phyloP scores from a whole-genome alignment of 1,140 invertebrate species.

The Drosophila simulans region DNA sequence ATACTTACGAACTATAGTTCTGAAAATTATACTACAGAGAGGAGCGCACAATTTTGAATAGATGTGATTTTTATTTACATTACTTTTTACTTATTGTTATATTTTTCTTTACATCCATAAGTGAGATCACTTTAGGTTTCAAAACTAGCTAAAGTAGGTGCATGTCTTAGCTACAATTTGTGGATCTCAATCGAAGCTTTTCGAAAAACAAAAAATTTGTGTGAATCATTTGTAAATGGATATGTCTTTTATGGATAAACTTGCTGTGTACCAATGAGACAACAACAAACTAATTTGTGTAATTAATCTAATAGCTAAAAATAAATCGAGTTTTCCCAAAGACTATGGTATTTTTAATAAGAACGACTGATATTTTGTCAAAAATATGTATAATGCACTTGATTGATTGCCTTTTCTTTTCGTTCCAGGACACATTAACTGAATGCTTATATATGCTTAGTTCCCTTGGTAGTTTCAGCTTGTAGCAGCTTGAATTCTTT shows the following conservation, averaged over 20 bases:
- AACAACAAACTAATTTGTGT: not conserved
- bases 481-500: constrained; percentile 23
- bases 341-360: not conserved
- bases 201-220: not conserved
- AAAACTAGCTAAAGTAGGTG: constrained; percentile 26
- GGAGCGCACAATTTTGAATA: no score
- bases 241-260: constrained; percentile 2
- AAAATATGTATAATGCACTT: no score
- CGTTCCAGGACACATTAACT: no score
- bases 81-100: no score
- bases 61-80: not conserved
- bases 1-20: no score
- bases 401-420: no score
- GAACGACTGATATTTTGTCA: no score
- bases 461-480: no score
- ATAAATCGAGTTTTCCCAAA: constrained; percentile 23
- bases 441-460: no score
- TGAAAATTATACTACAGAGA: no score
- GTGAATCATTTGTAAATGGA: not conserved
- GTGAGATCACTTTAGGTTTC: constrained; percentile 44
- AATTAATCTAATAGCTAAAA: constrained; percentile 8
- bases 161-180: constrained; percentile 8
- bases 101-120: not conserved
- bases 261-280: not conserved
- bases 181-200: constrained; percentile 8